These are phyloP conservation scores for Hypothenemus hampei DNA, from an alignment of 1,140 invertebrate genomes.

Conservation along the genomic window DNA sequence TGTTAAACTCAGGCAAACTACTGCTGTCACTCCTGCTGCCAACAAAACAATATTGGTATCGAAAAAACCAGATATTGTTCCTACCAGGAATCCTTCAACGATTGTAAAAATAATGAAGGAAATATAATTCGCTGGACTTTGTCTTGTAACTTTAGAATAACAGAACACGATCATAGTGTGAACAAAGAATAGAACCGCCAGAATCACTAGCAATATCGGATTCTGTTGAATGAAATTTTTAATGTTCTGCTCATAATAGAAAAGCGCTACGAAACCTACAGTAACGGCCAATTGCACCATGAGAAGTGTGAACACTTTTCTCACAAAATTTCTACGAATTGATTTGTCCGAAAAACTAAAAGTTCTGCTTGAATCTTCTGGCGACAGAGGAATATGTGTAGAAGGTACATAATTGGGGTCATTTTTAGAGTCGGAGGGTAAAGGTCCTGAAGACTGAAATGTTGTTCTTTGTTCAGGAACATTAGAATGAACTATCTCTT, in stretches of 20 bases:
- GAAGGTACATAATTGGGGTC: too few species aligned
- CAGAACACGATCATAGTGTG: not conserved
- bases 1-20: too few species aligned
- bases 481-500: too few species aligned
- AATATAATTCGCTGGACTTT: slow-evolving; percentile 83
- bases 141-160: slow-evolving; percentile 63
- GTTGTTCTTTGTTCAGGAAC: too few species aligned
- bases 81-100: not conserved
- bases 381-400: too few species aligned
- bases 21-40: not conserved
- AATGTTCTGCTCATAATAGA: slow-evolving; percentile 64
- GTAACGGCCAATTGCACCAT: slow-evolving; percentile 76
- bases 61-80: not conserved
- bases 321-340: slow-evolving; percentile 69
- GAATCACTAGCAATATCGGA: slow-evolving; percentile 58
- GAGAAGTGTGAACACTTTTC: slow-evolving; percentile 74
- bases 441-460: too few species aligned
- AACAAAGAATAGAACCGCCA: not conserved
- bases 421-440: too few species aligned
- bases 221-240: slow-evolving; percentile 50
- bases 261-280: slow-evolving; percentile 67
- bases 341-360: slow-evolving; percentile 69
- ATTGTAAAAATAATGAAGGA: slow-evolving; percentile 77
- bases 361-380: too few species aligned
- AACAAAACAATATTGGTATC: not conserved